A percentile compares a stretch with the other conserved stretches of the same genome.
These are phyloP conservation scores for Distichodus sexfasciatus DNA, from an alignment of 2,797 vertebrate species.

Conservation along the genomic window DNA sequence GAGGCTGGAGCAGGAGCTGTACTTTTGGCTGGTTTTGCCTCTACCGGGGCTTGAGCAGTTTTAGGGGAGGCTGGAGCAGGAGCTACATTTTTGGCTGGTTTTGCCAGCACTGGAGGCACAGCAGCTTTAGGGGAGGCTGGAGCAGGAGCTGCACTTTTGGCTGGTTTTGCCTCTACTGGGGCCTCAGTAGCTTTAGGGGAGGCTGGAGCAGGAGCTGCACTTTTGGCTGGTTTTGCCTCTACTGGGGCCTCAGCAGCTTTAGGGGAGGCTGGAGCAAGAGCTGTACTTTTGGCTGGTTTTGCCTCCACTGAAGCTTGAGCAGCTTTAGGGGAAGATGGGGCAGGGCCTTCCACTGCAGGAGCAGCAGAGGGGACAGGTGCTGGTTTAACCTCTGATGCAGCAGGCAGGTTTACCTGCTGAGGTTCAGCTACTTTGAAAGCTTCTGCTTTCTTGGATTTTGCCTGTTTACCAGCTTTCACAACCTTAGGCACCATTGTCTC, in stretches of 20 bases:
- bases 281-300: constrained; percentile 7
- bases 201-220: not conserved
- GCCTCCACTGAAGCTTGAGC: constrained; percentile 10
- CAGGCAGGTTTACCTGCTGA: not conserved
- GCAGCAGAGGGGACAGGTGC: too few relatives aligned
- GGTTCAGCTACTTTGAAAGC: constrained; percentile 59
- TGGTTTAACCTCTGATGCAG: not conserved
- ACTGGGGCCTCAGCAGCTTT: constrained; percentile 21
- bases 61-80: not conserved
- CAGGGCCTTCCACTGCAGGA: constrained; percentile 3
- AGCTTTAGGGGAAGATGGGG: not conserved
- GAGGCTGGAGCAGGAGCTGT: constrained; percentile 11
- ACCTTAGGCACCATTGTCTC: constrained; percentile 65
- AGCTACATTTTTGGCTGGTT: not conserved
- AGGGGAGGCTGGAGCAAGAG: constrained; percentile 14
- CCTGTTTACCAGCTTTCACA: constrained; percentile 77
- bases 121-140: not conserved
- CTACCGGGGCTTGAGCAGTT: constrained; percentile 13
- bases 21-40: constrained; percentile 29
- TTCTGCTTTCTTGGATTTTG: constrained; percentile 68
- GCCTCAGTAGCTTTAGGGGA: too few relatives aligned
- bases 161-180: not conserved
- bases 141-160: not conserved
- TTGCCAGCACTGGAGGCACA: constrained; percentile 2
- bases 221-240: constrained; percentile 40